Evolutionary conservation across 2,797 vertebrate species (phyloP), one percentile per base, ranked within the genome.

Genomic region (Hemibagrus guttatus): DNA sequence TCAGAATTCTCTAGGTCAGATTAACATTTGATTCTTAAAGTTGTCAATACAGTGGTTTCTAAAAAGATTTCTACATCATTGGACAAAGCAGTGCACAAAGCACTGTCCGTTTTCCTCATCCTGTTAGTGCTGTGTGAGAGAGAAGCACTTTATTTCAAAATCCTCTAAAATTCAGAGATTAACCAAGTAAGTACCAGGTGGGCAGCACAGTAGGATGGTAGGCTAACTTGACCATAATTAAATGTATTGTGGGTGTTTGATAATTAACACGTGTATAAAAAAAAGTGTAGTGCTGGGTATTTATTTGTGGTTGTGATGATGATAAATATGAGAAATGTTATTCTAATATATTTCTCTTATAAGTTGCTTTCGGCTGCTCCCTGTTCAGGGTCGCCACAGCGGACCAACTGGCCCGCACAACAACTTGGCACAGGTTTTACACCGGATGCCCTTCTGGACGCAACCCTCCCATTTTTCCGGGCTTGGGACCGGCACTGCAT

Each of bases 1-100:
- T 78, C 21, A 26, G 75, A 78, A 78, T 78, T 78, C 75, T 78
- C 75, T 58, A n/a, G 6, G 54, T 23, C 75, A 39, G 56, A 80
- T 78, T 81, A 63, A 42, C 8, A 63, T 81, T 81, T 64, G 61
- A 31, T 42, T 42, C 58, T 46, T 64, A 28, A 12, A 1, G 12
- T 52, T 31, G 80, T 19, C 59, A 12, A n/a, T 49, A 63, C 35
- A 21, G 52, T 39, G 31, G 31, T 39, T 39, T 56, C 6, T 2
- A 56, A 78, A 31, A 19, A 21, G 13, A 39, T 39, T 1, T 59
- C 13, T 23, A 79, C 52, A 58, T 35, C 28, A 35, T 5, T 35
- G 75, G 28, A 79, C 76, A 79, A 58, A 58, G 49, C 71, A 49
- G 23, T n/a, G 42, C 23, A 49, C 42, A 49, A 46, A 54, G 26